Evolutionary conservation across 1,140 invertebrate genomes (phyloP).

Genomic region (Drosophila kanapiae): DNA sequence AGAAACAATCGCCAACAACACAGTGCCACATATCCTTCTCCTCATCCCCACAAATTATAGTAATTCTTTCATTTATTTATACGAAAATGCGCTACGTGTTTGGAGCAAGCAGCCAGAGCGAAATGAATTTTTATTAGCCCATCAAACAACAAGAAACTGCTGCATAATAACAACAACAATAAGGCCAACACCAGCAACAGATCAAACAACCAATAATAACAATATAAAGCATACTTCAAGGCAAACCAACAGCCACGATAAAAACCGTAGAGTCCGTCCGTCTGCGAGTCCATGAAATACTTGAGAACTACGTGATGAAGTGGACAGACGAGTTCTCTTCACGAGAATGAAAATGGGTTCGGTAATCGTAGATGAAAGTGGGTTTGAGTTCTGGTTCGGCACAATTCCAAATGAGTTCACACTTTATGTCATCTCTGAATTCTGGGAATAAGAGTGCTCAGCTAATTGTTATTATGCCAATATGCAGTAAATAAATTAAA

Average conservation of each 20-base stretch:
- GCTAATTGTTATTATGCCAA: slow-evolving; percentile 13
- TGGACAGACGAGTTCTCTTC: slow-evolving; percentile 58
- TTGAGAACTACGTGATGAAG: slow-evolving; percentile 77
- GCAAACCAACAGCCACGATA: slow-evolving; percentile 47
- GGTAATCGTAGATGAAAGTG: slow-evolving; percentile 5
- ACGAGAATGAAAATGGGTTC: slow-evolving; percentile 23
- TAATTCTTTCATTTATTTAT: slow-evolving; percentile 7
- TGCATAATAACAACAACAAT: slow-evolving; percentile 77
- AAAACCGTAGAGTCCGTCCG: slow-evolving; percentile 34
- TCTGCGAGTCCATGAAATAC: slow-evolving; percentile 45
- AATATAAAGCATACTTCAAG: slow-evolving; percentile 64
- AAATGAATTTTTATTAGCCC: slow-evolving; percentile 82
- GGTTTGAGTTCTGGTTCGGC: neutral
- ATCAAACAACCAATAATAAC: slow-evolving; percentile 72
- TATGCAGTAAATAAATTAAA: neutral
- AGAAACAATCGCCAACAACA: neutral
- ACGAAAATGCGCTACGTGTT: slow-evolving; percentile 31
- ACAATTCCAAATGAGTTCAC: slow-evolving; percentile 51
- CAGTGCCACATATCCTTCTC: slow-evolving; percentile 4
- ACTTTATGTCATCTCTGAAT: slow-evolving; percentile 23
- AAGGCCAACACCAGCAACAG: slow-evolving; percentile 40
- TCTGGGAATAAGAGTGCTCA: neutral
- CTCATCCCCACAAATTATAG: neutral
- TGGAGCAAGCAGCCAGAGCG: neutral
- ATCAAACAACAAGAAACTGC: slow-evolving; percentile 72